Percentiles rank a stretch among this genome's conserved stretches.
Evolutionary conservation across 2,797 vertebrate genomes (phyloP).

Genomic region (Coracias cyanogaster): DNA sequence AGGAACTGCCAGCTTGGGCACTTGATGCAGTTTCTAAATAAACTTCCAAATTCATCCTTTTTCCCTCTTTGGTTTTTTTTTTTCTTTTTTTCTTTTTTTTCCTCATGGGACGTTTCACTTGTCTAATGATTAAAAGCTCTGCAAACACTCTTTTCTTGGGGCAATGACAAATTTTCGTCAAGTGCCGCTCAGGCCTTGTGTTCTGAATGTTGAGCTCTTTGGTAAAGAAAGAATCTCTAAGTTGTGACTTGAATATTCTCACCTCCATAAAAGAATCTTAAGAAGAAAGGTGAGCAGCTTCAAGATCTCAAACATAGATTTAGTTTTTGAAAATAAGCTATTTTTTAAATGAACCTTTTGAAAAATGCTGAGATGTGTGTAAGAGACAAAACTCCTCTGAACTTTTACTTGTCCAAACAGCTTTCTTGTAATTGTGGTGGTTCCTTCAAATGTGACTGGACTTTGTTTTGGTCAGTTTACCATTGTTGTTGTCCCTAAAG

Average conservation of each 20-base stretch:
- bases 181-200: background rate
- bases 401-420: background rate
- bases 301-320: background rate
- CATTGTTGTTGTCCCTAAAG: background rate
- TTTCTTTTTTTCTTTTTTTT: no score
- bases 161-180: background rate
- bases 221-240: background rate
- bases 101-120: background rate
- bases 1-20: background rate
- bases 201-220: background rate
- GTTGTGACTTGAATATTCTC: background rate
- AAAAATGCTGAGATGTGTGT: background rate
- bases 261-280: background rate
- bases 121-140: background rate
- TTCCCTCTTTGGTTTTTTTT: background rate
- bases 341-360: no score
- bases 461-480: background rate
- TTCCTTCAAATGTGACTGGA: background rate
- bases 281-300: background rate
- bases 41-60: background rate
- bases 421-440: background rate
- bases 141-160: background rate
- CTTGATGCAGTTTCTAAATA: background rate
- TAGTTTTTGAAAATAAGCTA: background rate
- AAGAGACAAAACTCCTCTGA: background rate